Conservation (phyloP, 2,797 vertebrate species). For the Okamejei kenojei region DNA sequence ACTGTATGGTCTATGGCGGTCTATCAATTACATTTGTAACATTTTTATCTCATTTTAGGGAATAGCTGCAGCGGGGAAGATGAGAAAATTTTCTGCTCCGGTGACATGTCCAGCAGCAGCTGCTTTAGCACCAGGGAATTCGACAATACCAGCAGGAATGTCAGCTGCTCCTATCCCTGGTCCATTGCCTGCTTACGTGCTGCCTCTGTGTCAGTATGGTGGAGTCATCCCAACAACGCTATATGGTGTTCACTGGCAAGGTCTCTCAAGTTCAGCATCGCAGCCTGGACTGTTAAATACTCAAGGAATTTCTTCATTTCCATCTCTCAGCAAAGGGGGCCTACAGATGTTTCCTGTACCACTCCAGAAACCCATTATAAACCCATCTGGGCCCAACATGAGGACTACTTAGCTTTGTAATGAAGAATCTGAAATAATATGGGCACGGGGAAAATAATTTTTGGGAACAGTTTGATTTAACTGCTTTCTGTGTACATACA, state of each 20-base stretch:
- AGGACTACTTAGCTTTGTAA: constrained; percentile 61
- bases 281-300: constrained; percentile 47
- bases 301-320: constrained; percentile 43
- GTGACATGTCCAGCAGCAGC: constrained; percentile 63
- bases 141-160: constrained; percentile 55
- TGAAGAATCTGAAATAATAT: constrained; percentile 27
- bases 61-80: constrained; percentile 57
- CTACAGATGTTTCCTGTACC: constrained; percentile 60
- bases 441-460: neutral
- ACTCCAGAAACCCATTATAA: constrained; percentile 55
- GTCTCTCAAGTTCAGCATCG: constrained; percentile 43
- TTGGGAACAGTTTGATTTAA: constrained; percentile 11
- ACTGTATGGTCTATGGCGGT: neutral
- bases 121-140: constrained; percentile 56
- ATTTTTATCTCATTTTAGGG: constrained; percentile 59
- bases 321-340: constrained; percentile 53
- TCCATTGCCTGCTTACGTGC: constrained; percentile 51
- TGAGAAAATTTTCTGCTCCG: constrained; percentile 58
- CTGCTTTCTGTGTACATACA: constrained; percentile 31
- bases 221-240: constrained; percentile 55
- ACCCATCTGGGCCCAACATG: constrained; percentile 56
- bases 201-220: constrained; percentile 59
- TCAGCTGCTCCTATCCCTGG: constrained; percentile 52
- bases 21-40: neutral
- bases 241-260: constrained; percentile 62